Percentiles rank a stretch among this genome's conserved stretches.
Conservation (phyloP, 1,140 invertebrate genomes). For the Stenopsyche tienmushanensis region DNA sequence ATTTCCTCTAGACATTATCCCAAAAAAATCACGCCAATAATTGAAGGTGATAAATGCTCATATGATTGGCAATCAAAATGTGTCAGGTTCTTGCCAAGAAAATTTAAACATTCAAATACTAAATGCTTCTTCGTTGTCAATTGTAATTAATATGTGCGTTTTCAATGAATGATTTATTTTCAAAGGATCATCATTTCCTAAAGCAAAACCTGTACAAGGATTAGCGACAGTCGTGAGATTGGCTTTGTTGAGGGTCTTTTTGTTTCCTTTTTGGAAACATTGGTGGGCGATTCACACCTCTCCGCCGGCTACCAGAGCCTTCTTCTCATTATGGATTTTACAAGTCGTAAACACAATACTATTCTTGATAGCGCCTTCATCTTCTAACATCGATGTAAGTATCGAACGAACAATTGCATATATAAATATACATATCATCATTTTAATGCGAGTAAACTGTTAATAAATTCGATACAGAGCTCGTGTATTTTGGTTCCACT, state of each 20-base stretch:
- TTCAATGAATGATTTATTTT: too few relatives aligned
- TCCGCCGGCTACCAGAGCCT: constrained; percentile 65
- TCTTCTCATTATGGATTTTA: constrained; percentile 74
- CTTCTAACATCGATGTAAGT: constrained; percentile 42
- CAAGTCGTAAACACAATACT: constrained; percentile 67
- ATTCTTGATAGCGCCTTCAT: constrained; percentile 49
- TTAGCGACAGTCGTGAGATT: constrained; percentile 78
- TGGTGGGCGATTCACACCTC: constrained; percentile 93
- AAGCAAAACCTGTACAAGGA: constrained; percentile 89
- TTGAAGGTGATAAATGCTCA: neutral
- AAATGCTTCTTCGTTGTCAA: too few relatives aligned
- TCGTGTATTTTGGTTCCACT: constrained; percentile 67
- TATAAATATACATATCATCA: neutral
- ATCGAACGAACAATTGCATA: neutral
- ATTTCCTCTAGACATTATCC: too few relatives aligned
- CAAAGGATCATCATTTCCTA: constrained; percentile 93
- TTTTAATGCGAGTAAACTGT: too few relatives aligned
- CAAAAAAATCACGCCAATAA: too few relatives aligned
- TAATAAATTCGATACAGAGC: constrained; percentile 30
- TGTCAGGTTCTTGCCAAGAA: too few relatives aligned
- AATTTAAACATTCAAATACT: too few relatives aligned
- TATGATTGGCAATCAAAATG: neutral
- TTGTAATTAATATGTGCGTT: too few relatives aligned
- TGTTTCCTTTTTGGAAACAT: constrained; percentile 77
- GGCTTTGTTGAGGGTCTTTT: constrained; percentile 74